phyloP scores from a whole-genome alignment of 2,888 invertebrate species.

The Xanthorhoe spadicearia region DNA sequence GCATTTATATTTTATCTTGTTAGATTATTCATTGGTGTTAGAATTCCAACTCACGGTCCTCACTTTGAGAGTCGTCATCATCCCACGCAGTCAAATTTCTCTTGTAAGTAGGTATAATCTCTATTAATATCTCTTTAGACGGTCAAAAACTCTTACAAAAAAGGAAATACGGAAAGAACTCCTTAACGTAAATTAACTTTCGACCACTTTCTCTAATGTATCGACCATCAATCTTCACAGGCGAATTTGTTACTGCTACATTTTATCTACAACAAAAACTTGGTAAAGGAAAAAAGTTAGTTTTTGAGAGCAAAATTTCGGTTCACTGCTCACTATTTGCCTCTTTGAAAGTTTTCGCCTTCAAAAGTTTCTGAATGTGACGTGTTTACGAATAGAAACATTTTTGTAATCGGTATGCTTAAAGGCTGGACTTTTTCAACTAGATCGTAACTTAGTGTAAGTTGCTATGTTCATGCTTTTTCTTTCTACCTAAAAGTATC shows the following conservation, averaged over 20 bases:
- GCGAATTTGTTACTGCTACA: constrained; percentile 23
- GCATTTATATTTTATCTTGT: too few species aligned
- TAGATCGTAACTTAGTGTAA: too few species aligned
- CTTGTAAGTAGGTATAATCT: too few species aligned
- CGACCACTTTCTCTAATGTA: constrained; percentile 32
- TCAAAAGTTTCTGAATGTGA: constrained; percentile 33
- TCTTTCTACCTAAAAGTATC: too few species aligned
- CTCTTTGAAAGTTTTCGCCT: constrained; percentile 35
- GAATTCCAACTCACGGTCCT: too few species aligned
- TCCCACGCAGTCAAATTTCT: too few species aligned
- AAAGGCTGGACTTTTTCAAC: background rate
- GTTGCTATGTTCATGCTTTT: too few species aligned
- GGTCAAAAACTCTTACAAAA: constrained; percentile 1
- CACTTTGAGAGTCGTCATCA: too few species aligned
- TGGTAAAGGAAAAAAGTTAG: constrained; percentile 29
- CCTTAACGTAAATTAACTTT: constrained; percentile 38
- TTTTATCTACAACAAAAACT: constrained; percentile 36
- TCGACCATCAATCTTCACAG: constrained; percentile 39
- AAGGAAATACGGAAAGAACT: constrained; percentile 30
- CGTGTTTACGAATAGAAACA: constrained; percentile 30
- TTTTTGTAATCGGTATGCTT: constrained; percentile 19
- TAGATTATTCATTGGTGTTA: too few species aligned
- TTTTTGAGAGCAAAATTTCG: constrained; percentile 36
- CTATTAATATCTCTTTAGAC: background rate
- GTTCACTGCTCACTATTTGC: constrained; percentile 34